These are phyloP conservation scores for Lycopodina hypogea DNA, from an alignment of 37 sponge, comb jelly and placozoan genomes.

Conservation along the genomic window DNA sequence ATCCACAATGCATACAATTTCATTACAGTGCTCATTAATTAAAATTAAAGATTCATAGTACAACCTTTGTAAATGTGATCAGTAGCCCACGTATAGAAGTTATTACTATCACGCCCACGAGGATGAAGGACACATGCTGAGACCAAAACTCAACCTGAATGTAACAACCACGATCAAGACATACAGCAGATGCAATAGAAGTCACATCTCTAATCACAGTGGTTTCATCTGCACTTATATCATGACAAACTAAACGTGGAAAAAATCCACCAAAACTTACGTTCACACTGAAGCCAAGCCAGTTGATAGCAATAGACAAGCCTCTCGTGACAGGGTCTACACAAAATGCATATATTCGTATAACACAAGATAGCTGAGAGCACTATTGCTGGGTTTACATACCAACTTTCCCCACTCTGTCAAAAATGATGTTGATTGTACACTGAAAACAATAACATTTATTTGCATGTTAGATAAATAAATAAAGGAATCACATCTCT, in stretches of 20 bases:
- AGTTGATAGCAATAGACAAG: slow-evolving; percentile 78
- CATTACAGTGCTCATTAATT: not conserved
- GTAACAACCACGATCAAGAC: no score
- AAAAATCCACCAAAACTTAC: slow-evolving; percentile 44
- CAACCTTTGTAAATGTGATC: slow-evolving; percentile 89
- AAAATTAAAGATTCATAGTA: no score
- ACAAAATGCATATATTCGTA: not conserved
- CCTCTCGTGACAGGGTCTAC: slow-evolving; percentile 95
- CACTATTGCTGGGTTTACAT: not conserved
- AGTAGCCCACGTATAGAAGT: slow-evolving; percentile 93
- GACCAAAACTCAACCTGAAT: slow-evolving; percentile 89
- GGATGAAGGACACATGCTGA: slow-evolving; percentile 90
- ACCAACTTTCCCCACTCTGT: slow-evolving; percentile 96
- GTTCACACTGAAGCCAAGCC: slow-evolving; percentile 75
- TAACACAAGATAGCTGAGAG: not conserved
- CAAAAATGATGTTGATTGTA: slow-evolving; percentile 90
- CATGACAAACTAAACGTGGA: no score
- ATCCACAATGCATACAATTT: no score
- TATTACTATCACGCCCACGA: slow-evolving; percentile 94
- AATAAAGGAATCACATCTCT: not conserved
- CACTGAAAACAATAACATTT: slow-evolving; percentile 37
- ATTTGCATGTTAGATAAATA: not conserved
- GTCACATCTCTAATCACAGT: not conserved
- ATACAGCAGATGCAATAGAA: no score
- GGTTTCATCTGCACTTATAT: not conserved